phyloP scores from a whole-genome alignment of 2,797 vertebrate species.

The Zalophus californianus region DNA sequence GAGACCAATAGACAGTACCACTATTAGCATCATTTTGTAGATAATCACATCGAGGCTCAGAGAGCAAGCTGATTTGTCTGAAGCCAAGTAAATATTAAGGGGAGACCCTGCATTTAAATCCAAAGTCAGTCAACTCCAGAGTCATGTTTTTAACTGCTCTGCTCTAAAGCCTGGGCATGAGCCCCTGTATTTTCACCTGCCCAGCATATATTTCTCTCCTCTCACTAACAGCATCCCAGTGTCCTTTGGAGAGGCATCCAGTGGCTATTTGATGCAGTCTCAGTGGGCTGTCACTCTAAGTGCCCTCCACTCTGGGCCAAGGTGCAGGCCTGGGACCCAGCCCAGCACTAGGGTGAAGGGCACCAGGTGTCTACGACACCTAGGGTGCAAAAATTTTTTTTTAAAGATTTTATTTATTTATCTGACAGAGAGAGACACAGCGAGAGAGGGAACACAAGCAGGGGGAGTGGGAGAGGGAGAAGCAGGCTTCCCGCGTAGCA shows the following conservation, averaged over 20 bases:
- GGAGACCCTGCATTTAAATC: not conserved
- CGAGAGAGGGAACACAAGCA: no score
- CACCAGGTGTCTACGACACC: not conserved
- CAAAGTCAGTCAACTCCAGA: not conserved
- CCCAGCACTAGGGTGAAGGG: not conserved
- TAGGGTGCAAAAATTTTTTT: not conserved
- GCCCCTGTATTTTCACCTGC: not conserved
- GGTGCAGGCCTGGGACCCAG: not conserved
- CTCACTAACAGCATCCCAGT: not conserved
- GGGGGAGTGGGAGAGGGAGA: no score
- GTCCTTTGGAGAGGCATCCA: not conserved
- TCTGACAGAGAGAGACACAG: no score
- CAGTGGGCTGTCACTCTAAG: not conserved
- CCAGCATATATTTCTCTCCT: not conserved
- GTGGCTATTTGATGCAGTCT: not conserved
- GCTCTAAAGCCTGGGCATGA: not conserved
- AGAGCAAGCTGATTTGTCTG: not conserved
- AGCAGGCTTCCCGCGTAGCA: no score
- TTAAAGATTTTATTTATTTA: no score
- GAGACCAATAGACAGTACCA: not conserved
- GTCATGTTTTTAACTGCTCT: not conserved
- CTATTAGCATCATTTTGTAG: not conserved
- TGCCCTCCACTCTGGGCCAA: not conserved
- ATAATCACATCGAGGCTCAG: not conserved
- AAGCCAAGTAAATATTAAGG: not conserved